phyloP scores from a whole-genome alignment of 2,797 vertebrate genomes.

The Schizopygopsis pylzovi region DNA sequence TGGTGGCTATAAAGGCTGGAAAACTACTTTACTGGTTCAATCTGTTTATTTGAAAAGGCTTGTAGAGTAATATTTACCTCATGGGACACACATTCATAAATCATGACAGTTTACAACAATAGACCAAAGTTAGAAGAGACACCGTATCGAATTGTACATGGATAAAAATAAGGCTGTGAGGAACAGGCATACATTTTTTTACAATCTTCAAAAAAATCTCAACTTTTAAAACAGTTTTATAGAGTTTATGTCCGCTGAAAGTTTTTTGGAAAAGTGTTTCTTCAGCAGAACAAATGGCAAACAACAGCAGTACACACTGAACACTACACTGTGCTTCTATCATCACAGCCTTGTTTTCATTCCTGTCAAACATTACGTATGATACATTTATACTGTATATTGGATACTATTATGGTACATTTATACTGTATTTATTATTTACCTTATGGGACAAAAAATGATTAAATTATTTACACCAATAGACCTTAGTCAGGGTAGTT shows the following conservation, averaged over 20 bases:
- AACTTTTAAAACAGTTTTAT: background rate
- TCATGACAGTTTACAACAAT: background rate
- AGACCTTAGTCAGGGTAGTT: background rate
- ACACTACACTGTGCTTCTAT: background rate
- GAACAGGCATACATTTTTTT: background rate
- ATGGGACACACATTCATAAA: background rate
- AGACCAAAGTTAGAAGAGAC: background rate
- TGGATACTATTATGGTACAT: background rate
- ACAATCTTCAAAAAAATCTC: background rate
- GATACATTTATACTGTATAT: background rate
- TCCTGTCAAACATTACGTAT: background rate
- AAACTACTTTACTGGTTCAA: background rate
- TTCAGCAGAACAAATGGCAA: background rate
- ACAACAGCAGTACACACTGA: background rate
- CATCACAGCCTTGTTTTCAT: background rate
- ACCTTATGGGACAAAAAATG: background rate
- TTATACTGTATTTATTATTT: background rate
- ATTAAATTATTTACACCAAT: background rate
- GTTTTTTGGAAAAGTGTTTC: background rate
- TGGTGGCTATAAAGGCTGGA: background rate
- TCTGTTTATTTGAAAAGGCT: background rate
- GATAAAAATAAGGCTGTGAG: background rate
- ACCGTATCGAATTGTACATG: background rate
- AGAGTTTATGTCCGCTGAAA: background rate
- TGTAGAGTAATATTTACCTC: background rate